Base-by-base conservation (phyloP, 2,797 vertebrate genomes). In the Jordanella pulchra region DNA sequence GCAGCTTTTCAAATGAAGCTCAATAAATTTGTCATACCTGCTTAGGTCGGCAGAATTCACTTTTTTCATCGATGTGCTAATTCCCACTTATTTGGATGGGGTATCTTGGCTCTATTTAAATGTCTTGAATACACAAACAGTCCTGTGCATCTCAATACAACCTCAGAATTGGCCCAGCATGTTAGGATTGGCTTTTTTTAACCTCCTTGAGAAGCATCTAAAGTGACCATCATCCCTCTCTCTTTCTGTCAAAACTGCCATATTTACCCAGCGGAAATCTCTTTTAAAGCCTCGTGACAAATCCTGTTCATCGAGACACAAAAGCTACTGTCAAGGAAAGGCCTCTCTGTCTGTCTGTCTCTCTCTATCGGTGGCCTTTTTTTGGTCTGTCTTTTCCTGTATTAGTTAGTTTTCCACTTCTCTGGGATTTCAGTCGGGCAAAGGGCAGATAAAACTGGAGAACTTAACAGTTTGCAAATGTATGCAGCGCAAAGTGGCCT, bases 221-320 rank as follows among this genome's bases (percentile, higher is more conserved):
- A 91, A 92, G 86, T 94, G 93, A 93, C 92, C 92, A 88, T 91
- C 90, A 89, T 91, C 79, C 86, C 81, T 81, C 87, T 87, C 91
- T 79, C 86, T 85, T 84, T 89, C 86, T 91, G 91, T 93, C 90
- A 92, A 84, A 91, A 90, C 88, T 91, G 91, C 90, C 92, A 93
- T 90, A 93, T 92, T 93, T 93, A 90, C 90, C 84, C 85, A 12
- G 82, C 87, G 90, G 89, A 92, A 94, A 94, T 94, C 90, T 93
- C 88, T 89, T 86, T 92, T 92, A 93, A 94, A 94, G 92, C 92
- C 85, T 93, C 84, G 78, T 92, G 91, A 92, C 93, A 94, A 95
- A 95, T 95, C 94, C 92, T 87, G 92, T 94, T 94, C 90, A 84
- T 83, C 55, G 75, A 86, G 85, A 93, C 91, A 93, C 92, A 94